Evolutionary conservation across 2,113 vertebrate species (phyloP).

Genomic region (Raja brachyura): DNA sequence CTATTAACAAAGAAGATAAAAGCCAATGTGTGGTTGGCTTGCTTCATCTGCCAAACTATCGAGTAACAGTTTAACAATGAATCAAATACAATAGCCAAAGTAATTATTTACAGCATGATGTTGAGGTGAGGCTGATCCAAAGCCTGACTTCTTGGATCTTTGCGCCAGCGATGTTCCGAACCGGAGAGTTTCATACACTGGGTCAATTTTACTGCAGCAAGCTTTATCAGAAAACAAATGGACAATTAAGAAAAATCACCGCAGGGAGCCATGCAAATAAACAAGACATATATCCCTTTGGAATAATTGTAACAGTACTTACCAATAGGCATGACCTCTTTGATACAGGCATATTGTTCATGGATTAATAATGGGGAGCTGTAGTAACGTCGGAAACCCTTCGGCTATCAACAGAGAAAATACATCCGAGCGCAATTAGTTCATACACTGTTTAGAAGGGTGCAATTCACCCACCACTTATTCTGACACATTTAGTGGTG

Average conservation of each 20-base stretch:
- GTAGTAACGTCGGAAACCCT: conserved; percentile 96
- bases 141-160: conserved; percentile 79
- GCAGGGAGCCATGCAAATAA: neutral
- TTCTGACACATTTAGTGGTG: neutral
- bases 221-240: conserved; percentile 58
- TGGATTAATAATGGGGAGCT: conserved; percentile 94
- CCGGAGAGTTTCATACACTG: conserved; percentile 90
- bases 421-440: neutral
- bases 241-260: conserved; percentile 6
- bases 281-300: conserved; percentile 38
- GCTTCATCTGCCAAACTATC: neutral
- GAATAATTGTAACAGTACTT: conserved; percentile 50
- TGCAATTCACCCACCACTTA: no score
- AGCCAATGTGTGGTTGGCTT: no score
- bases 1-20: neutral
- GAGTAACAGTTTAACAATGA: conserved; percentile 12
- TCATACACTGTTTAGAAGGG: neutral
- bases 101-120: conserved; percentile 75
- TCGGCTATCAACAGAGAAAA: conserved; percentile 67
- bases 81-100: no score
- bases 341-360: conserved; percentile 96
- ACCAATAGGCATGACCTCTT: conserved; percentile 99
- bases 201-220: conserved; percentile 95
- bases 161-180: conserved; percentile 95
- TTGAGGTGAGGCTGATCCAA: conserved; percentile 79